These are phyloP conservation scores for Xiphophorus maculatus DNA, from an alignment of 2,113 vertebrate genomes.

Conservation along the genomic window DNA sequence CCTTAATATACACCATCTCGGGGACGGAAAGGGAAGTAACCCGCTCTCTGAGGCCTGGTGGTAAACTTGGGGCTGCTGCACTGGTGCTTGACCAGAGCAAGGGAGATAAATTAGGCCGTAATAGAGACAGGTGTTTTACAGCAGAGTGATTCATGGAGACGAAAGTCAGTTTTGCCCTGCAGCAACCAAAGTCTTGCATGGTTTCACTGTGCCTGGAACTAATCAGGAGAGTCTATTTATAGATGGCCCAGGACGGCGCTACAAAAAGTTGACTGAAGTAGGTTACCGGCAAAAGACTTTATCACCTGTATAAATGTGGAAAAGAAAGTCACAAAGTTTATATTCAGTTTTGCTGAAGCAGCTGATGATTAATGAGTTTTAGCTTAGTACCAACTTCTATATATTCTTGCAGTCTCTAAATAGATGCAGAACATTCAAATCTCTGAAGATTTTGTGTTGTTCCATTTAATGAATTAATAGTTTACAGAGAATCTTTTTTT, in stretches of 20 bases:
- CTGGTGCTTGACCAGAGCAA: conserved; percentile 34
- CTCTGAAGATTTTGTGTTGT: not conserved
- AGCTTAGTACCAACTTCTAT: conserved; percentile 25
- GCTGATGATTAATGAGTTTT: conserved; percentile 50
- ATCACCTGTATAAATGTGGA: conserved; percentile 27
- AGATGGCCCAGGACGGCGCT: conserved; percentile 58
- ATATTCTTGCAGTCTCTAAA: not conserved
- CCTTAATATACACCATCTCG: conserved; percentile 8
- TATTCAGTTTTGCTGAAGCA: conserved; percentile 30
- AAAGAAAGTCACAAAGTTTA: conserved; percentile 13
- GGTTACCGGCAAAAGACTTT: conserved; percentile 60
- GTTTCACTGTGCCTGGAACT: conserved; percentile 61
- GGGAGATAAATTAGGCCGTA: conserved; percentile 47
- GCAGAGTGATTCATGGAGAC: conserved; percentile 46
- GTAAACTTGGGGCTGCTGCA: conserved; percentile 21
- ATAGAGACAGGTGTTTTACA: conserved; percentile 57
- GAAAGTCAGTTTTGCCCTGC: conserved; percentile 67
- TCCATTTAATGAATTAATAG: not conserved
- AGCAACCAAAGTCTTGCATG: conserved; percentile 57
- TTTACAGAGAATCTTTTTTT: not conserved
- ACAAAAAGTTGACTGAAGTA: conserved; percentile 73
- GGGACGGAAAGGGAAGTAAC: not conserved
- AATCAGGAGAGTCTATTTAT: conserved; percentile 76
- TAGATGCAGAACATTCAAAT: not conserved
- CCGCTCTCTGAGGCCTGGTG: conserved; percentile 5